Conservation (phyloP, 2,888 invertebrate species). For the Malthinus seriepunctatus region DNA sequence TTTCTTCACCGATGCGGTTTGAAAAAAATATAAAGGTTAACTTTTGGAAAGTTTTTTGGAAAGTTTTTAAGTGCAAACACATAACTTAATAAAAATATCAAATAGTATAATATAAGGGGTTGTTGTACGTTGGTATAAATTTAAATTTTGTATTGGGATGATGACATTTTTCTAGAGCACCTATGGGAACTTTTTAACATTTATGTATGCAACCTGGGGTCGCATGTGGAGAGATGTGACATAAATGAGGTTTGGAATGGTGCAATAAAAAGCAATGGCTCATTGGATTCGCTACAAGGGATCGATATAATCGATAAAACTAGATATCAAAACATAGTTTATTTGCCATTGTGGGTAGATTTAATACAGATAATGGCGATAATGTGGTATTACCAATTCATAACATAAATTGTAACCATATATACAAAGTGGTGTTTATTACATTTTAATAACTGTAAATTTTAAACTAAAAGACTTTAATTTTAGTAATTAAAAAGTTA, state of each 20-base stretch:
- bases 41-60: not conserved
- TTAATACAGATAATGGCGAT: conserved; percentile 46
- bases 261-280: conserved; percentile 53
- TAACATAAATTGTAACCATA: conserved; percentile 24
- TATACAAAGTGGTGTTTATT: conserved; percentile 23
- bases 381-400: conserved; percentile 31
- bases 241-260: conserved; percentile 51
- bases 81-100: conserved; percentile 15
- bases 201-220: conserved; percentile 50
- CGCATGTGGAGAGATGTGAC: conserved; percentile 50
- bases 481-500: conserved; percentile 2
- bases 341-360: conserved; percentile 49
- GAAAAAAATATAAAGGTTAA: too few relatives aligned
- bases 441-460: conserved; percentile 18
- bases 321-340: conserved; percentile 52
- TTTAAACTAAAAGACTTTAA: not conserved
- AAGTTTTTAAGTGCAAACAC: conserved; percentile 5
- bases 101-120: not conserved
- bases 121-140: conserved; percentile 12
- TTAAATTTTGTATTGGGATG: conserved; percentile 37
- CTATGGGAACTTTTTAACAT: conserved; percentile 49
- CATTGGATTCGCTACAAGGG: conserved; percentile 50
- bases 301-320: conserved; percentile 51
- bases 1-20: too few relatives aligned
- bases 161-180: conserved; percentile 48